Conservation (phyloP, 2,797 vertebrate species). For the Neostethus bicornis region DNA sequence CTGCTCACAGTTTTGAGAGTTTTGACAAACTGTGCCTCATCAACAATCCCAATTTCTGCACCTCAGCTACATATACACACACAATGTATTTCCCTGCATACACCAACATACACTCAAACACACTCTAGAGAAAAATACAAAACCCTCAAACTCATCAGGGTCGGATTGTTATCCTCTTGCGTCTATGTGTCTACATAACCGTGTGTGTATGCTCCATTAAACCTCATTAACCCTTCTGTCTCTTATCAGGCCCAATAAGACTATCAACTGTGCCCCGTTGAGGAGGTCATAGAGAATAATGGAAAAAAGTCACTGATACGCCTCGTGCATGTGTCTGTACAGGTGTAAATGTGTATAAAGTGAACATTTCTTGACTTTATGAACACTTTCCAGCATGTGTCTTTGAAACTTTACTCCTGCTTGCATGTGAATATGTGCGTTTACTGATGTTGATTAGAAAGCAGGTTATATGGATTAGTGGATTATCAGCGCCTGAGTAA, state of each 20-base stretch:
- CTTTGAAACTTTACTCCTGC: constrained; percentile 29
- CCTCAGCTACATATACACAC: constrained; percentile 52
- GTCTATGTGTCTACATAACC: constrained; percentile 8
- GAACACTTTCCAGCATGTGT: constrained; percentile 28
- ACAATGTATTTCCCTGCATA: constrained; percentile 45
- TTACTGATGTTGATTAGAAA: constrained; percentile 62
- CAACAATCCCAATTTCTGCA: constrained; percentile 36
- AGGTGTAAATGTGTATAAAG: constrained; percentile 30
- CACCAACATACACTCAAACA: constrained; percentile 38
- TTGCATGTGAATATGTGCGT: constrained; percentile 9
- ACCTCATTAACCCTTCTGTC: constrained; percentile 74
- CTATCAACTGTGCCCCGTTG: constrained; percentile 63
- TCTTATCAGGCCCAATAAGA: constrained; percentile 64
- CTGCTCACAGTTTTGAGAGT: constrained; percentile 50
- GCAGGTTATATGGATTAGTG: constrained; percentile 80
- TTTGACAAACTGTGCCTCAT: constrained; percentile 68
- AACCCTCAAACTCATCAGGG: constrained; percentile 51
- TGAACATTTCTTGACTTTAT: constrained; percentile 24
- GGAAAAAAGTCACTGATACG: constrained; percentile 59
- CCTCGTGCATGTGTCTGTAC: constrained; percentile 16
- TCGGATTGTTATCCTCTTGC: constrained; percentile 27
- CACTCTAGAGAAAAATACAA: constrained; percentile 33
- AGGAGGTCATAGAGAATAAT: constrained; percentile 73
- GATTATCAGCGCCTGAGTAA: constrained; percentile 81
- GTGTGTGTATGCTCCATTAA: constrained; percentile 67